Evolutionary conservation across 2,113 vertebrate species (phyloP), one percentile per base, ranked within the genome.

Genomic region (Tychaedon coryphoeus): DNA sequence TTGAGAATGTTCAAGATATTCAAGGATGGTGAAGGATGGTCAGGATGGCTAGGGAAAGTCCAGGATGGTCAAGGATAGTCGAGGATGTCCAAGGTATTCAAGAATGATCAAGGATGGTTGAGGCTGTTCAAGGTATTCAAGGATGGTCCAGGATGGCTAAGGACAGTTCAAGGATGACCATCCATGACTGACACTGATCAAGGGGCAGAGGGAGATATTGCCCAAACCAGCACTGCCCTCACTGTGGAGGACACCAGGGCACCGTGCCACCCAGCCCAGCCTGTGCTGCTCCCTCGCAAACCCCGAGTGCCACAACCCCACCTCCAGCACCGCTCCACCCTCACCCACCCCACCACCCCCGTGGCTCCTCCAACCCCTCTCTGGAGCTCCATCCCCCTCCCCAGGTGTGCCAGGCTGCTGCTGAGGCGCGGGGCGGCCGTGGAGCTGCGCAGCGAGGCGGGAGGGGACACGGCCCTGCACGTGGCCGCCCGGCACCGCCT

Each of bases 351-450:
- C 3, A 14, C 12, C 14, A 6, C 25, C 34, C 45, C 33, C 7
- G 0, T 1, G 12, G 7, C 26, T 19, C 50, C 50, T 51, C 25
- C 14, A 26, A 1, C 25, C 33, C 20, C 20, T 8, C 4, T 6
- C 56, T 33, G 42, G 26, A 25, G 17, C 5, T 19, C 5, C 15
- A 3, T 22, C 48, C 42, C 90, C 69, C 79, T 62, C 51, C 75
- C 14, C 95, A 99, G 98, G 66, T 98, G 98, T 36, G 98, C 98
- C 20, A 96, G 94, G 62, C 91, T 96, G 24, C 96, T 98, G 85
- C 91, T 98, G 94, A 93, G 96, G 26, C 96, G 96, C 5, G 95
- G 98, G 1, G 98, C 98, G 4, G 51, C 79, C 1, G 70, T 98
- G 20, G 79, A 97, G 50, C 81, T 86, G 71, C 79, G 79, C 1